A percentile compares a stretch with the other conserved stretches of the same genome.
phyloP scores from a whole-genome alignment of 2,797 vertebrate species.

The Salarias fasciatus region DNA sequence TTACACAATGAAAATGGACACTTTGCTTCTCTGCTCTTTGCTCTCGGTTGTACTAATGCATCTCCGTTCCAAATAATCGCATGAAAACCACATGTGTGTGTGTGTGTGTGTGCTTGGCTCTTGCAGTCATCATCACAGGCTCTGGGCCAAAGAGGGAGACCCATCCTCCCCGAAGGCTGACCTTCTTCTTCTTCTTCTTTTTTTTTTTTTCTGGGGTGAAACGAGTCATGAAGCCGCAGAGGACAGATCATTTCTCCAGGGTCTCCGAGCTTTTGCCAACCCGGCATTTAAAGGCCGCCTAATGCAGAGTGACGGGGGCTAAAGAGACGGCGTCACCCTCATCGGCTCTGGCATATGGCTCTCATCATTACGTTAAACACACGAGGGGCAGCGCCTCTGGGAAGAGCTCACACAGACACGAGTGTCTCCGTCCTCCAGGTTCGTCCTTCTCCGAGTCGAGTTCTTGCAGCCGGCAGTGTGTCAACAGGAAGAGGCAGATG shows the following conservation, averaged over 20 bases:
- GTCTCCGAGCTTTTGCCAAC: conserved; percentile 5
- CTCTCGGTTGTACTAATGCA: conserved; percentile 19
- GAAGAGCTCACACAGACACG: conserved; percentile 1
- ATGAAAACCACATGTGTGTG: conserved; percentile 44
- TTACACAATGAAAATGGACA: conserved; percentile 51
- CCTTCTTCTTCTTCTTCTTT: conserved; percentile 31
- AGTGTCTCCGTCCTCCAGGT: conserved; percentile 31
- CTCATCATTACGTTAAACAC: conserved; percentile 10
- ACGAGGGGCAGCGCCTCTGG: neutral
- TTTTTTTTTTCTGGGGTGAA: conserved; percentile 1
- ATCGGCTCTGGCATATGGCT: conserved; percentile 27
- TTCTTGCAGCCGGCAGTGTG: conserved; percentile 4
- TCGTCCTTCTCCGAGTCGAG: conserved; percentile 8
- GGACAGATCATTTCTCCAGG: conserved; percentile 46
- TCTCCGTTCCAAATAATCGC: conserved; percentile 51
- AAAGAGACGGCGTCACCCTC: conserved; percentile 35
- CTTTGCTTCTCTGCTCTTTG: conserved; percentile 53
- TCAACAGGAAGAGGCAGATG: conserved; percentile 68
- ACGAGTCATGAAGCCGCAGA: conserved; percentile 32
- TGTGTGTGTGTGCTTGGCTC: too few species aligned
- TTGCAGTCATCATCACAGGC: too few species aligned
- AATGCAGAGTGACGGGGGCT: conserved; percentile 51
- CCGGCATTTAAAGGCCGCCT: conserved; percentile 20
- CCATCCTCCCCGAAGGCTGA: conserved; percentile 34
- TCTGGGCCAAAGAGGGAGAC: neutral